phyloP scores from a whole-genome alignment of 1,140 invertebrate genomes.

The Magallana ariakensis region DNA sequence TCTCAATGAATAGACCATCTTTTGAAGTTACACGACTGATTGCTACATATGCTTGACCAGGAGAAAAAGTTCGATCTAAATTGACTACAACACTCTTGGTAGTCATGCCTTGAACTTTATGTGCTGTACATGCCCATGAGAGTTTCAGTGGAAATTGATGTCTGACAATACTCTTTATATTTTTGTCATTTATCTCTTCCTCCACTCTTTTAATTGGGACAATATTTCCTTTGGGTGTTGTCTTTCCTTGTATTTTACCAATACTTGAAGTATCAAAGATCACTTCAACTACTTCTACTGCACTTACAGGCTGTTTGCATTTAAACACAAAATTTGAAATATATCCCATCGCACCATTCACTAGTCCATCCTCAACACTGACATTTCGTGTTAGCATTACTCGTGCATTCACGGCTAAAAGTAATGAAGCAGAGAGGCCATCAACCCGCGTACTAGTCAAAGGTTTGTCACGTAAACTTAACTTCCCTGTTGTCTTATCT shows the following conservation, averaged over 20 bases:
- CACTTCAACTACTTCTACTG: conserved; percentile 18
- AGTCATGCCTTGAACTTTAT: conserved; percentile 46
- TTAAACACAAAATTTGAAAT: background rate
- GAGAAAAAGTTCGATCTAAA: conserved; percentile 20
- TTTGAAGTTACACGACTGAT: conserved; percentile 37
- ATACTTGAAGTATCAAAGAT: conserved; percentile 21
- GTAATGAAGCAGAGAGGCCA: background rate
- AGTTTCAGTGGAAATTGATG: conserved; percentile 40
- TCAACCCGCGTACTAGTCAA: background rate
- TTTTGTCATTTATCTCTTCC: background rate
- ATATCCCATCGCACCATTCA: conserved; percentile 40
- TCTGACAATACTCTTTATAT: conserved; percentile 12
- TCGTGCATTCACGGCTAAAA: background rate
- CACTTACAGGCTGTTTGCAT: background rate
- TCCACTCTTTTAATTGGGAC: conserved; percentile 37
- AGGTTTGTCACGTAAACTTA: background rate
- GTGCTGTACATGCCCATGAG: conserved; percentile 40
- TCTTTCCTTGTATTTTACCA: conserved; percentile 19
- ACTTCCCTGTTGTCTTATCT: conserved; percentile 31
- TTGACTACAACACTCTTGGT: conserved; percentile 20
- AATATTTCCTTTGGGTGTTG: background rate
- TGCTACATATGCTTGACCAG: conserved; percentile 42
- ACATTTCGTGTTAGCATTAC: conserved; percentile 43
- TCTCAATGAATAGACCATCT: conserved; percentile 8
- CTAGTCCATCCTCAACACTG: conserved; percentile 41